Base-by-base conservation (phyloP, 2,113 vertebrate species). In the Aegotheles bennettii region DNA sequence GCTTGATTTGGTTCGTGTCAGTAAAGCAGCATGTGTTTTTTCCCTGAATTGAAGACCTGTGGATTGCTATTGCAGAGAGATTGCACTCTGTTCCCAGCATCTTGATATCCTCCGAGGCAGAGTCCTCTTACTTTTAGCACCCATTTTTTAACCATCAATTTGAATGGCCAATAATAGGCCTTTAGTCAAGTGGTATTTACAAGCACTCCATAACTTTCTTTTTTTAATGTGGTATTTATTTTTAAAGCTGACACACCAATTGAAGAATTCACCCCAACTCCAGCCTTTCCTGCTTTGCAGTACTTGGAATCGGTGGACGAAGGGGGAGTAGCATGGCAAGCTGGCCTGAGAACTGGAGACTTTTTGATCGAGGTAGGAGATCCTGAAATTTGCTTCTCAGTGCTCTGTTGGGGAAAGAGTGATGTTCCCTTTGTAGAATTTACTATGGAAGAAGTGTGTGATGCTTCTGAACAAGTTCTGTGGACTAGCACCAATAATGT, bases 231-330 rank as follows among this genome's bases (percentile, higher is more conserved):
- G 83, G 74, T 69, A 18, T 92, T 92, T 98, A 77, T 95, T 97
- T 92, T 91, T 96, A 93, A 97, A 99, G 99, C 99, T 89, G 99
- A 99, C 77, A 99, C 99, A 20, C 99, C 99, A 95, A 99, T 99
- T 68, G 99, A 99, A 98, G 99, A 99, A 97, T 99, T 99, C 94
- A 99, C 99, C 18, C 99, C 99, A 73, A 99, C 99, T 24, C 99
- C 99, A 5, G 99, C 99, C 38, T 99, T 99, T 97, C 99, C 99
- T 3, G 99, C 99, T 65, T 98, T 99, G 96, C 99, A 99, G 98
- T 99, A 99, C 98, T 98, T 99, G 98, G 99, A 99, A 98, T 99
- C 99, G 14, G 99, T 99, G 98, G 99, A 99, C 43, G 99, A 99
- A 97, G 99, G 99, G 16, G 99, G 99, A 35, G 99, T 99, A 96